Base-by-base conservation (phyloP, 1,140 invertebrate genomes). In the Muscidifurax raptorellus region DNA sequence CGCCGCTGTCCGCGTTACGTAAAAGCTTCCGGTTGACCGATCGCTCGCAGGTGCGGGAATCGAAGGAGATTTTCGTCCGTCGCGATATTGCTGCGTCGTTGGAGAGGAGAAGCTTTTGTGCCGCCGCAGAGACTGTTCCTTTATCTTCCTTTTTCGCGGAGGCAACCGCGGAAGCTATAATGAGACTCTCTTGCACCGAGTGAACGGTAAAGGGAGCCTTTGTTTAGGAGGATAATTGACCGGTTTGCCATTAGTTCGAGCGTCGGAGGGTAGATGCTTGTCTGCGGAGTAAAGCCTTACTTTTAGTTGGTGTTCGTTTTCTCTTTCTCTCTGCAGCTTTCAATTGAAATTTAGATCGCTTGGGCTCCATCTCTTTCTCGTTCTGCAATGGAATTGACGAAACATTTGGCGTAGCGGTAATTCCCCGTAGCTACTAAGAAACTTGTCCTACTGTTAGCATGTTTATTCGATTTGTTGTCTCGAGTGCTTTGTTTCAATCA, bases 211-310 rank as follows among this genome's bases (percentile, higher is more conserved):
- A 27, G 66, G 36, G 25, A 69, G 12, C 71, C 22, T 72, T 72
- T 72, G 71, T 36, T 72, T 72, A 36, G 71, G 52, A 36, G 30
- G 18, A 72, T 72, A 72, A 72, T 72, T 36, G 71, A 72, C 71
- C 32, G 7, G 28, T 36, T 40, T 30, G 28, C 30, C 32, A 22
- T 72, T 72, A 72, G 32, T 72, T 69, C 27, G 27, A 30, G 27
- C 10, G 66, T 69, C 27, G 12, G 66, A 22, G 59, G n/a, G 15
- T n/a, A n/a, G 52, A 59, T 59, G 18, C 52, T 59, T 59, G 52
- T 59, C 18, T 59, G 52, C 18, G 2, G 18, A 22, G 6, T 40
- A 59, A 69, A 69, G 25, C 5, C 28, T 0, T 69, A 27, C 66
- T 69, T 69, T 69, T 69, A 69, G 66, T 28, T 27, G 12, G n/a